Base-by-base conservation (phyloP, 2,888 invertebrate species). In the Brachyptera putata region DNA sequence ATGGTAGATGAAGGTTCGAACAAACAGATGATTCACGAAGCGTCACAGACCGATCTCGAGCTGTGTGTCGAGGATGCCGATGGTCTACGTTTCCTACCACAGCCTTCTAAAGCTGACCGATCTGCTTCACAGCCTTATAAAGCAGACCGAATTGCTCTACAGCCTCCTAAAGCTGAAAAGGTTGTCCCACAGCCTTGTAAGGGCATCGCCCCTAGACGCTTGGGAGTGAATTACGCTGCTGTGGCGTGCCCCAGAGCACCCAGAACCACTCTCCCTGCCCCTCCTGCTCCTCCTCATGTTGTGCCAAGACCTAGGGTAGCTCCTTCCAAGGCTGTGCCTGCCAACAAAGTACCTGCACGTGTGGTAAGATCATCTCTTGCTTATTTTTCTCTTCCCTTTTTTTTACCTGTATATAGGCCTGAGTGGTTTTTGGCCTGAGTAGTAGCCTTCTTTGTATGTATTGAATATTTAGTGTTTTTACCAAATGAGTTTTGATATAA, bases 1-100 rank as follows among this genome's bases (percentile, higher is more conserved):
- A n/a, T n/a, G n/a, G n/a, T n/a, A n/a, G n/a, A n/a, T n/a, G n/a
- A n/a, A n/a, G n/a, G n/a, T n/a, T n/a, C n/a, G n/a, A n/a, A n/a
- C 30, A 30, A 5, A 30, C 5, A 30, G 26, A 76, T 76, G 71
- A 67, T 75, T 1, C 61, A 61, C 49, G 66, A 67, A 59, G 66
- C 65, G 22, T 66, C 66, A 37, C 67, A 69, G 64, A 67, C 68
- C 13, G 67, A 66, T 41, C 60, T 63, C 30, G 73, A 73, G 57
- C 59, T 46, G 24, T 68, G 64, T 36, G 41, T 64, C 1, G 61
- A 64, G 25, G 63, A 61, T 25, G 59, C 58, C n/a, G 63, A 64
- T 30, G 62, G 62, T 4, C 18, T 64, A 14, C 58, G 61, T 25
- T 64, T 64, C 24, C 30, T 64, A 5, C 43, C 62, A 1, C 34